Evolutionary conservation across 2,888 invertebrate species (phyloP).

Genomic region (Zootermopsis nevadensis): DNA sequence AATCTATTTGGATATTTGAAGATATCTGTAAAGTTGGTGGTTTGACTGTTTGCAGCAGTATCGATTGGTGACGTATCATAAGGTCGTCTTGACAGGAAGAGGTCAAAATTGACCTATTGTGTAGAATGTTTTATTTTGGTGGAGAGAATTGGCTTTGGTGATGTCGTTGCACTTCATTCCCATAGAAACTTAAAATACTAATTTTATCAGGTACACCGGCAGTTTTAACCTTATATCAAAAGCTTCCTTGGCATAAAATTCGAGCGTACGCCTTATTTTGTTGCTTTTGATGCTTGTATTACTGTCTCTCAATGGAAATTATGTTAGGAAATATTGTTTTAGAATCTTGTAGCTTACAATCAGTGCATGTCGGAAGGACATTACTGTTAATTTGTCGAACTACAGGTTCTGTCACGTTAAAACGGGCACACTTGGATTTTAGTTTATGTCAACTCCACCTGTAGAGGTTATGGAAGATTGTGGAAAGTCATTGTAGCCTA

Average conservation of each 20-base stretch:
- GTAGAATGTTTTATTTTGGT: background rate
- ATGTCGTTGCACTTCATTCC: background rate
- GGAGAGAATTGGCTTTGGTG: background rate
- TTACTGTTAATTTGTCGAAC: too few relatives aligned
- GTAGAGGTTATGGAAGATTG: too few relatives aligned
- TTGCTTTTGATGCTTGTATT: too few relatives aligned
- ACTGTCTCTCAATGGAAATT: too few relatives aligned
- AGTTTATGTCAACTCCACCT: too few relatives aligned
- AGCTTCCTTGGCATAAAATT: background rate
- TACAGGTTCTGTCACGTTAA: too few relatives aligned
- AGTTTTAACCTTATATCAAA: background rate
- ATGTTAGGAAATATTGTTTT: too few relatives aligned
- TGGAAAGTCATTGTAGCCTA: too few relatives aligned
- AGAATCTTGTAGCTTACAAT: too few relatives aligned
- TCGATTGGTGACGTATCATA: slow-evolving; percentile 7
- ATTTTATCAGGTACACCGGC: background rate
- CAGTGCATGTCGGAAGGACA: too few relatives aligned
- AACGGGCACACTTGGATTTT: too few relatives aligned
- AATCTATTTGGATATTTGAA: background rate
- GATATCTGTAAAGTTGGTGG: background rate
- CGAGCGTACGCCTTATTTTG: background rate
- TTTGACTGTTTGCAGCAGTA: slow-evolving; percentile 8
- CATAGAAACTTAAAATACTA: background rate
- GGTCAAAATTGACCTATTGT: slow-evolving; percentile 5
- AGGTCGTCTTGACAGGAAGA: slow-evolving; percentile 12